Evolutionary conservation across 2,888 invertebrate genomes (phyloP), one percentile per base, ranked within the genome.

Genomic region (Nasonovia ribisnigri): DNA sequence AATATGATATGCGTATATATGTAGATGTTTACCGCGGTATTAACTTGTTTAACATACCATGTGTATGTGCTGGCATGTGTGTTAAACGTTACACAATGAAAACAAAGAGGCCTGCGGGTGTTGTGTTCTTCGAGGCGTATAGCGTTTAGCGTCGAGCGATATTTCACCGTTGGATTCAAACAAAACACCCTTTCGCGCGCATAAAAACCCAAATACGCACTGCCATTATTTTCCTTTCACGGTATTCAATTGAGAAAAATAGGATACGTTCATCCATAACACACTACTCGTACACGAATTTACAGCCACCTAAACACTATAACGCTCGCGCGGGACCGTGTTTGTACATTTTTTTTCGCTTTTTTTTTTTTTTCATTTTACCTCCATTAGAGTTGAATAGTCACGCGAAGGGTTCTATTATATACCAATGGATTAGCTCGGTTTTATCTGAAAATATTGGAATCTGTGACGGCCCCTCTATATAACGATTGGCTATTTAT

Each of bases 11-110:
- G 43, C 36, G 13, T 29, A 46, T 86, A 86, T 26, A 46, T 86
- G 46, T 43, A 86, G 43, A 51, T 54, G 84, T 91, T 84, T 84
- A 84, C 51, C 84, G 54, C n/a, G 36, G 54, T 54, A 54, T 84
- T 42, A 54, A 91, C 91, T 84, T 84, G 84, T 91, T 84, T 43
- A 84, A 84, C 91, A 91, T 84, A 84, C 29, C 84, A 36, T 36
- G 51, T 43, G 84, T 42, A 46, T 16, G 13, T 20, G 84, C 42
- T 77, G 67, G 67, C n/a, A 90, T 36, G 48, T 42, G 48, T 77
- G 90, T 90, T 90, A 77, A 91, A 84, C 54, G 91, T 36, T 43
- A 87, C 13, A 60, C 54, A 92, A 57, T 87, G 86, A 92, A 86
- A 86, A 92, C 86, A 86, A 86, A 92, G 46, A 48, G 36, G 46